Evolutionary conservation across 2,113 vertebrate species (phyloP).

Genomic region (Grus americana): DNA sequence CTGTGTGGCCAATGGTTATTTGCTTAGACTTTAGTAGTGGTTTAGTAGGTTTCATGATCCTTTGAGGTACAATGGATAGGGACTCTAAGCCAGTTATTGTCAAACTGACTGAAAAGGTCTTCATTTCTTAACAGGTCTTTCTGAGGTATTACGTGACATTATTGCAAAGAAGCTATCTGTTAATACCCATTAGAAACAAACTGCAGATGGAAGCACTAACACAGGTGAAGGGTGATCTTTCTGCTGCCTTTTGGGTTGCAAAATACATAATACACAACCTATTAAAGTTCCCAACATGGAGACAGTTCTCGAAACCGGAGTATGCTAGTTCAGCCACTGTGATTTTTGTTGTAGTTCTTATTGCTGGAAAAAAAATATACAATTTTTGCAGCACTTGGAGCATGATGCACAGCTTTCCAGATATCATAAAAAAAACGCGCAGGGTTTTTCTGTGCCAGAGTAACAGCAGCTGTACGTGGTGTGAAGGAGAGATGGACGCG

Average conservation of each 20-base stretch:
- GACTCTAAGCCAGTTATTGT: not conserved
- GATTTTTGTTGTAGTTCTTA: not conserved
- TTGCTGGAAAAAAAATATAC: not conserved
- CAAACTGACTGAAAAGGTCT: not conserved
- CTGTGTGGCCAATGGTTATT: slow-evolving; percentile 31
- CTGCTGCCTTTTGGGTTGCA: not conserved
- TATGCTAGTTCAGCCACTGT: not conserved
- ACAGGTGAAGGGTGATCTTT: not conserved
- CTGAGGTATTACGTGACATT: not conserved
- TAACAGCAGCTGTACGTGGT: slow-evolving; percentile 12
- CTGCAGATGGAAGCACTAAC: not conserved
- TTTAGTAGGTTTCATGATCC: not conserved
- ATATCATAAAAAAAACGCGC: not conserved
- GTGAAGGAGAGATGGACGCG: not conserved
- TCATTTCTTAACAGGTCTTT: not conserved
- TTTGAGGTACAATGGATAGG: not conserved
- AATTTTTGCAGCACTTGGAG: not conserved
- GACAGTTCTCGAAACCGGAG: not conserved
- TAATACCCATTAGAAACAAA: not conserved
- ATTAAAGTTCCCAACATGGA: not conserved
- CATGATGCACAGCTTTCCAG: not conserved
- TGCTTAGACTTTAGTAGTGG: not conserved
- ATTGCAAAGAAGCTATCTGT: not conserved
- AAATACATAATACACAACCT: not conserved
- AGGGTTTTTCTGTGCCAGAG: not conserved